A percentile compares a stretch with the other conserved stretches of the same genome.
Conservation (phyloP, 1,140 invertebrate genomes). For the Diachasma alloeum region DNA sequence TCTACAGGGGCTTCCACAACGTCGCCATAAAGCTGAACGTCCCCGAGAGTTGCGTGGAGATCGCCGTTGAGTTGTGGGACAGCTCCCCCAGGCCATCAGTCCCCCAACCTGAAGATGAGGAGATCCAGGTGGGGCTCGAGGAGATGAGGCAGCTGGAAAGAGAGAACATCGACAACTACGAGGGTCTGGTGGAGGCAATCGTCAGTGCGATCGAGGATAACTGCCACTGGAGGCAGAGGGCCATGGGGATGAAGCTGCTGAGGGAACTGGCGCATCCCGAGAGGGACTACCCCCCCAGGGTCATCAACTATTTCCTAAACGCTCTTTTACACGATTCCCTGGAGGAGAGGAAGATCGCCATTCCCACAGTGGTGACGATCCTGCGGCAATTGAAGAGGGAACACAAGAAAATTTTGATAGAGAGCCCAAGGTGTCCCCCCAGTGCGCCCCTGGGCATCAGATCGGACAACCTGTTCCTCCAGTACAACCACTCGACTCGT, state of each 20-base stretch:
- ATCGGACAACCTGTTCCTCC: conserved; percentile 77
- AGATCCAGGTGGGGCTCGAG: conserved; percentile 58
- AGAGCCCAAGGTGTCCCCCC: background rate
- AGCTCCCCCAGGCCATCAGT: conserved; percentile 42
- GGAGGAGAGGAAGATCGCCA: conserved; percentile 76
- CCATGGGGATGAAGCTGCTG: conserved; percentile 79
- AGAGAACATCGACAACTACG: conserved; percentile 68
- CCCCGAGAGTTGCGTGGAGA: conserved; percentile 63
- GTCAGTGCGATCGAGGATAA: conserved; percentile 72
- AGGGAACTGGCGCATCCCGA: conserved; percentile 76
- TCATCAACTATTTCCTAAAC: conserved; percentile 74
- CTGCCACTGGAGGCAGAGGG: conserved; percentile 83
- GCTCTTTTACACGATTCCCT: conserved; percentile 81
- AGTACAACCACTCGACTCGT: conserved; percentile 71
- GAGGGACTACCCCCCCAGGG: conserved; percentile 69
- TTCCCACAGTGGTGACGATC: conserved; percentile 71
- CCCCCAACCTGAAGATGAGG: conserved; percentile 44
- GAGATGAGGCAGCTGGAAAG: conserved; percentile 58
- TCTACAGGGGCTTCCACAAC: conserved; percentile 67
- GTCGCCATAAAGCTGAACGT: conserved; percentile 70
- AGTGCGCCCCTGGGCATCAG: conserved; percentile 64
- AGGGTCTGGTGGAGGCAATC: conserved; percentile 70
- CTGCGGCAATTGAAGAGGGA: conserved; percentile 81
- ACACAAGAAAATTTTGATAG: conserved; percentile 60
- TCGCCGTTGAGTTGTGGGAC: conserved; percentile 64